Percentiles rank a stretch among this genome's conserved stretches.
Conservation (phyloP, 2,888 invertebrate genomes). For the Dinocampus coccinellae region DNA sequence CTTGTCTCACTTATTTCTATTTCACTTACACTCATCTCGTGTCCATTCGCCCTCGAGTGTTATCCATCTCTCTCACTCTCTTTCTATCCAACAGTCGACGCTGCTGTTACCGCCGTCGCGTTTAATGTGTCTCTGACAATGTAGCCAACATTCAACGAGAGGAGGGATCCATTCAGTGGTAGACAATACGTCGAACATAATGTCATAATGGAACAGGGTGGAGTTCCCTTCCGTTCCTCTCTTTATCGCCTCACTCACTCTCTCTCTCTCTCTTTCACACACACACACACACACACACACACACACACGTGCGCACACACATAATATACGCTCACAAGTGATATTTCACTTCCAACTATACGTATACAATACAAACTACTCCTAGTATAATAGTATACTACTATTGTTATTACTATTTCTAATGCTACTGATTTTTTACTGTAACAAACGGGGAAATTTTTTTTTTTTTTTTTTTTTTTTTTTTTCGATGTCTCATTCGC, state of each 20-base stretch:
- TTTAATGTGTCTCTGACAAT: conserved; percentile 66
- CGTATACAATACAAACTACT: background rate
- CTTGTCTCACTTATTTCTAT: background rate
- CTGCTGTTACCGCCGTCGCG: conserved; percentile 30
- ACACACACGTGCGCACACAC: too few species aligned
- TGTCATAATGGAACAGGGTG: conserved; percentile 66
- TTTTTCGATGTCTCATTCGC: background rate
- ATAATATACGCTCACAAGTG: background rate
- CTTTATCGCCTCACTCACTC: background rate
- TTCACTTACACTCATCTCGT: background rate
- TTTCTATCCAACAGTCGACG: background rate
- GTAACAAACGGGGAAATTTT: background rate
- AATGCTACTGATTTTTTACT: background rate
- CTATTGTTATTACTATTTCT: background rate
- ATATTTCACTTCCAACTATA: background rate
- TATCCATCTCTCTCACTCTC: background rate
- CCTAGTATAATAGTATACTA: background rate
- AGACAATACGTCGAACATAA: conserved; percentile 67
- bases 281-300: too few species aligned
- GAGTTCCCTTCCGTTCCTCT: conserved; percentile 35
- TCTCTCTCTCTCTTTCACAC: too few species aligned
- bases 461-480: background rate
- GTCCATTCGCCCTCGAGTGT: too few species aligned
- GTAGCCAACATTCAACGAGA: conserved; percentile 68
- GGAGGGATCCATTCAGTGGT: conserved; percentile 64